phyloP scores from a whole-genome alignment of 2,888 invertebrate genomes.

The Lingula anatina region DNA sequence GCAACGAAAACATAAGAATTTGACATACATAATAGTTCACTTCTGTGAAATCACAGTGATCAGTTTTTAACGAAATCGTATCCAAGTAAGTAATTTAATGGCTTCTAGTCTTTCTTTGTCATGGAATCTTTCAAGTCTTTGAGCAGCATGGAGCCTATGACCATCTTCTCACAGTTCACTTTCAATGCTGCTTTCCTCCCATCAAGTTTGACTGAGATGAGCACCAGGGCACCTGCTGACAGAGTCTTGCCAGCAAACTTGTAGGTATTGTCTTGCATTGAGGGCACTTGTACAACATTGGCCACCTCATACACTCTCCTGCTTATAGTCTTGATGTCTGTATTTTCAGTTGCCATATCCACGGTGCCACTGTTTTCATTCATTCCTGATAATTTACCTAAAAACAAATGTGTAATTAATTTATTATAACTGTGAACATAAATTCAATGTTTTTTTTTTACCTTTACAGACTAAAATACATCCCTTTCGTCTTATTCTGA shows the following conservation, averaged over 20 bases:
- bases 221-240: slow-evolving; percentile 72
- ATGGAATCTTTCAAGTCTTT: slow-evolving; percentile 79
- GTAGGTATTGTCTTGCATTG: slow-evolving; percentile 36
- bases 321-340: slow-evolving; percentile 55
- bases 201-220: slow-evolving; percentile 56
- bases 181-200: slow-evolving; percentile 23
- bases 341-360: slow-evolving; percentile 26
- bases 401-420: too few species aligned
- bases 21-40: too few species aligned
- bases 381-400: slow-evolving; percentile 79
- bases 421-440: too few species aligned
- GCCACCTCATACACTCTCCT: slow-evolving; percentile 69
- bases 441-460: too few species aligned
- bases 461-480: too few species aligned
- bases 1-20: too few species aligned
- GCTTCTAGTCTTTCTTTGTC: too few species aligned
- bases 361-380: slow-evolving; percentile 63
- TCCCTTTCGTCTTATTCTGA: too few species aligned
- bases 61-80: too few species aligned
- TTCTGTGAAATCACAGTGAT: too few species aligned
- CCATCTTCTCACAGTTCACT: slow-evolving; percentile 87
- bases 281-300: slow-evolving; percentile 67
- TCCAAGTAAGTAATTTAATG: too few species aligned
- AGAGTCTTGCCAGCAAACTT: slow-evolving; percentile 82
- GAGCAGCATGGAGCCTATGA: slow-evolving; percentile 83